Evolutionary conservation across 2,113 vertebrate species (phyloP).

Genomic region (Rallus limicola): DNA sequence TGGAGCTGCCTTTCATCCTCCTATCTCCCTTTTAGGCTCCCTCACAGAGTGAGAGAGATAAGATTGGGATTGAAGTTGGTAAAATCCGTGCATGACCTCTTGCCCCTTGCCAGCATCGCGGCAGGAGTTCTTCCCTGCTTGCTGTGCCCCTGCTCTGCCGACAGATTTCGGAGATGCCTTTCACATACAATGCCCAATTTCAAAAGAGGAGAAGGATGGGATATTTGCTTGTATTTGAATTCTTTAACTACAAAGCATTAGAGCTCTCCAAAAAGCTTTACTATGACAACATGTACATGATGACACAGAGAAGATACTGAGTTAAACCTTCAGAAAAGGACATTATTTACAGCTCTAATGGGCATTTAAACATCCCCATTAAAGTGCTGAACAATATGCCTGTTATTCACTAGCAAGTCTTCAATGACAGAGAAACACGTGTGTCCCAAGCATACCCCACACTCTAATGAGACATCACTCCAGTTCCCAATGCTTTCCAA

Average conservation of each 20-base stretch:
- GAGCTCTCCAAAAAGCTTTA: neutral
- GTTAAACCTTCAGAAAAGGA: neutral
- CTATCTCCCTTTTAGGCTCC: conserved; percentile 12
- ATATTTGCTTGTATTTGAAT: neutral
- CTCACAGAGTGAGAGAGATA: conserved; percentile 59
- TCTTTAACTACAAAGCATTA: neutral
- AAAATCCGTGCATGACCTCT: conserved; percentile 64
- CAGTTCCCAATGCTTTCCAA: neutral
- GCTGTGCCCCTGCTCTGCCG: neutral
- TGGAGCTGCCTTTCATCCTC: conserved; percentile 54
- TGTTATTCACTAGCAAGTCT: conserved; percentile 35
- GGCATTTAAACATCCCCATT: conserved; percentile 2
- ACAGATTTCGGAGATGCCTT: neutral
- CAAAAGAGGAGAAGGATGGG: neutral
- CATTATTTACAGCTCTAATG: neutral
- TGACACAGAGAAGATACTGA: neutral
- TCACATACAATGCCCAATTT: neutral
- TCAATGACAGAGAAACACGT: conserved; percentile 49
- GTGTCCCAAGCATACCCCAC: conserved; percentile 38
- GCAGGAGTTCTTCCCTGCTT: neutral
- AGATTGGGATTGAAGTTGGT: conserved; percentile 48
- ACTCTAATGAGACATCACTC: conserved; percentile 57
- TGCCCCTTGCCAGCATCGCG: neutral
- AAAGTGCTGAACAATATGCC: neutral
- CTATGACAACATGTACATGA: neutral